A percentile compares a stretch with the other conserved stretches of the same genome.
Evolutionary conservation across 2,888 invertebrate species (phyloP).

Genomic region (Phlogophora meticulosa): DNA sequence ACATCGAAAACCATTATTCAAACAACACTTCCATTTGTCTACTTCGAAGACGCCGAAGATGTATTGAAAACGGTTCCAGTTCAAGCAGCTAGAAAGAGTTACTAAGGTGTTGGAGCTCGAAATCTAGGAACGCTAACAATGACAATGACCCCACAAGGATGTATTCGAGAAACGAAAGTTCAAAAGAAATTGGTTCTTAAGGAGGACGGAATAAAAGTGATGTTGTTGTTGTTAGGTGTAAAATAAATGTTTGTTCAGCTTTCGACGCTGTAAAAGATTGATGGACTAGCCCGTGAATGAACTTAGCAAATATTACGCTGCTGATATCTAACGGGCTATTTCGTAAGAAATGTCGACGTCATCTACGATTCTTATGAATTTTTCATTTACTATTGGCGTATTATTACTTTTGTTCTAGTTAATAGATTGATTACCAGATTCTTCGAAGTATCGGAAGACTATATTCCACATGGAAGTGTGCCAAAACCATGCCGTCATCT

Average conservation of each 20-base stretch:
- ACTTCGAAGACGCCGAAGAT: conserved; percentile 53
- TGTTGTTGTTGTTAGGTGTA: conserved; percentile 33
- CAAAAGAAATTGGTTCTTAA: conserved; percentile 59
- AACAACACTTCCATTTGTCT: conserved; percentile 60
- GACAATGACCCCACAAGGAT: conserved; percentile 58
- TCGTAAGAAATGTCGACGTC: conserved; percentile 37
- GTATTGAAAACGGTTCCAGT: conserved; percentile 64
- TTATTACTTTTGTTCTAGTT: conserved; percentile 30
- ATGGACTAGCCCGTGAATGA: conserved; percentile 76
- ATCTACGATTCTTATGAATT: conserved; percentile 25
- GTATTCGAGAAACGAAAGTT: conserved; percentile 21
- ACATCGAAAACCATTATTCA: conserved; percentile 61
- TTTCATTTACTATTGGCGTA: conserved; percentile 23
- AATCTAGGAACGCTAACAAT: conserved; percentile 63
- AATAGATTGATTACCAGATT: conserved; percentile 32
- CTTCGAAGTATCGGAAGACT: conserved; percentile 29
- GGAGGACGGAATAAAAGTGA: conserved; percentile 35
- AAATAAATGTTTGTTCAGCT: conserved; percentile 70
- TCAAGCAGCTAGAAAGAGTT: conserved; percentile 63
- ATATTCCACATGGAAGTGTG: conserved; percentile 28
- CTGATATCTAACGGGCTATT: conserved; percentile 57
- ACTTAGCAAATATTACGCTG: conserved; percentile 74
- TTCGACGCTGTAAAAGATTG: conserved; percentile 75
- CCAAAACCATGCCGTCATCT: conserved; percentile 30
- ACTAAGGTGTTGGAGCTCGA: conserved; percentile 63